Evolutionary conservation across 2,888 invertebrate species (phyloP).

Genomic region (Mythimna lalbum): DNA sequence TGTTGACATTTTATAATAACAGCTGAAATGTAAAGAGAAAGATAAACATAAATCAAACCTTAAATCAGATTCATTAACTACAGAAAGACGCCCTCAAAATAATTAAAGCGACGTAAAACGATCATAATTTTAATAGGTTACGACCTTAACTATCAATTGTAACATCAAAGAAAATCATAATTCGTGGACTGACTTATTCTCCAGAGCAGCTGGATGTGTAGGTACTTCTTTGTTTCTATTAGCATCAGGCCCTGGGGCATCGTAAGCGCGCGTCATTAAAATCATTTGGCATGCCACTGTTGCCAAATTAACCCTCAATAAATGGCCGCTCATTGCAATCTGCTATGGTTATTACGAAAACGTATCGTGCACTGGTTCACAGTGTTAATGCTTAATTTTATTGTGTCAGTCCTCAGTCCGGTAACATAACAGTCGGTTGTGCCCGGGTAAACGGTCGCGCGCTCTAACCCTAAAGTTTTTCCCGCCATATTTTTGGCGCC

Average conservation of each 20-base stretch:
- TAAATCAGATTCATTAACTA: slow-evolving; percentile 38
- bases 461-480: slow-evolving; percentile 69
- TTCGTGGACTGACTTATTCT: slow-evolving; percentile 5
- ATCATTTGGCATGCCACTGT: slow-evolving; percentile 74
- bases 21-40: slow-evolving; percentile 1
- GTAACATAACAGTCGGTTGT: slow-evolving; percentile 75
- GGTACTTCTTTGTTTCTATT: slow-evolving; percentile 42
- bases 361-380: slow-evolving; percentile 71
- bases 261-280: slow-evolving; percentile 68
- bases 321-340: slow-evolving; percentile 73
- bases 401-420: slow-evolving; percentile 82
- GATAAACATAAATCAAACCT: slow-evolving; percentile 23
- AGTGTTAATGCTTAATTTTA: slow-evolving; percentile 80
- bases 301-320: slow-evolving; percentile 81
- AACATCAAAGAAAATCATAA: slow-evolving; percentile 50
- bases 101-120: slow-evolving; percentile 33
- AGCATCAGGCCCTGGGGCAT: slow-evolving; percentile 38
- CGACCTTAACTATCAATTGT: slow-evolving; percentile 46
- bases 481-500: slow-evolving; percentile 65
- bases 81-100: slow-evolving; percentile 27
- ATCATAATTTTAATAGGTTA: slow-evolving; percentile 44
- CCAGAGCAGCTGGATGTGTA: slow-evolving; percentile 5
- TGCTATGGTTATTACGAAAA: slow-evolving; percentile 80
- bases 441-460: slow-evolving; percentile 78
- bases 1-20: background rate